Percentiles rank a stretch among this genome's conserved stretches.
phyloP scores from a whole-genome alignment of 2,113 vertebrate genomes.

The Promerops cafer region DNA sequence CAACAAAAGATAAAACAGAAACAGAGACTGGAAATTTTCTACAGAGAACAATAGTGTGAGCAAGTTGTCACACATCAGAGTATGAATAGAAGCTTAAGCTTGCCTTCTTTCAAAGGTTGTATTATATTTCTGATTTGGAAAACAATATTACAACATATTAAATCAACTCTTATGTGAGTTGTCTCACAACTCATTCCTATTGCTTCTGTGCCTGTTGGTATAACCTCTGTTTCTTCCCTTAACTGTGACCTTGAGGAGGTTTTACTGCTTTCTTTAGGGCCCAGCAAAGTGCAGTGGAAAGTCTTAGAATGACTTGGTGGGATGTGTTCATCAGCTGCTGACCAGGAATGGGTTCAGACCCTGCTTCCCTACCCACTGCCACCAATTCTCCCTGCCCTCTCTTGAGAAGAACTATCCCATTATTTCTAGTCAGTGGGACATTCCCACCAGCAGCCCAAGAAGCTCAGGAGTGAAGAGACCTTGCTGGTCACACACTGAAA shows the following conservation, averaged over 20 bases:
- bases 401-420: background rate
- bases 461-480: background rate
- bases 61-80: background rate
- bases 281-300: fast-evolving
- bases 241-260: background rate
- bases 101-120: background rate
- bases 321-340: background rate
- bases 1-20: background rate
- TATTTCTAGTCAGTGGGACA: background rate
- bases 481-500: background rate
- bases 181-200: background rate
- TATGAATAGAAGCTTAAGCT: background rate
- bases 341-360: background rate
- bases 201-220: background rate
- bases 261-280: background rate
- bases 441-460: background rate
- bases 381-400: background rate
- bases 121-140: background rate
- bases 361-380: background rate
- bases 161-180: background rate
- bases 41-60: background rate
- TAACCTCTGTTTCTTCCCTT: background rate
- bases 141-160: background rate
- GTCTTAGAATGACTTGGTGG: background rate
- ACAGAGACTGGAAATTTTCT: background rate